Percentiles rank a stretch among this genome's conserved stretches.
Evolutionary conservation across 2,888 invertebrate genomes (phyloP).

Genomic region (Auanema sp.): DNA sequence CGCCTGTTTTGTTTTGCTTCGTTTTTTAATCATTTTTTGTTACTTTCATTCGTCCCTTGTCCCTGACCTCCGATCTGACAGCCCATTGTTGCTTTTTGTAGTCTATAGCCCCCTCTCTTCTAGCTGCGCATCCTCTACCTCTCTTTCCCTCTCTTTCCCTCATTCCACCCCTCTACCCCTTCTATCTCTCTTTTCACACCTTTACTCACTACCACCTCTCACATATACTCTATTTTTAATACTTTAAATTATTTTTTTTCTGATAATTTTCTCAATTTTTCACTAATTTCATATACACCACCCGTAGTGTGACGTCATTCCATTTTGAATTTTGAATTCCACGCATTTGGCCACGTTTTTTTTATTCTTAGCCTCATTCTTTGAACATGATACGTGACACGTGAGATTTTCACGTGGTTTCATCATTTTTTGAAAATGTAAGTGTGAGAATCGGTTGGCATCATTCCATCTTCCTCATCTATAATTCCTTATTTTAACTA

Average conservation of each 20-base stretch:
- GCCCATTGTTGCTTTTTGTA: not conserved
- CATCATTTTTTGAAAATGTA: no score
- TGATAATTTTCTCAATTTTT: not conserved
- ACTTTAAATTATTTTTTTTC: not conserved
- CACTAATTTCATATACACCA: no score
- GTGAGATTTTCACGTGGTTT: no score
- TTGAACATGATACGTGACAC: no score
- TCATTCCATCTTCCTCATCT: no score
- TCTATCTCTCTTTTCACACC: not conserved
- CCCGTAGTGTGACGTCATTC: no score
- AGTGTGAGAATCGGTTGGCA: no score
- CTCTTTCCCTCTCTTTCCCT: not conserved
- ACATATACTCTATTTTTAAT: slow-evolving; percentile 1
- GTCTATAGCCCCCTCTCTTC: not conserved
- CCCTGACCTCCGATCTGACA: not conserved
- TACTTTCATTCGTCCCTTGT: not conserved
- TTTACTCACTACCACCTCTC: slow-evolving; percentile 5
- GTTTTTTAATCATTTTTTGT: slow-evolving; percentile 1
- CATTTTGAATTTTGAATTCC: no score
- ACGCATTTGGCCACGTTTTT: no score
- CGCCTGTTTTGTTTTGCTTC: not conserved
- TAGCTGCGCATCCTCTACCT: not conserved
- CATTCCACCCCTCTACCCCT: not conserved
- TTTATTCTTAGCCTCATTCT: no score
- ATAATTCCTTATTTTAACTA: no score